Evolutionary conservation across 2,113 vertebrate genomes (phyloP).

Genomic region (Herpailurus yagouaroundi): DNA sequence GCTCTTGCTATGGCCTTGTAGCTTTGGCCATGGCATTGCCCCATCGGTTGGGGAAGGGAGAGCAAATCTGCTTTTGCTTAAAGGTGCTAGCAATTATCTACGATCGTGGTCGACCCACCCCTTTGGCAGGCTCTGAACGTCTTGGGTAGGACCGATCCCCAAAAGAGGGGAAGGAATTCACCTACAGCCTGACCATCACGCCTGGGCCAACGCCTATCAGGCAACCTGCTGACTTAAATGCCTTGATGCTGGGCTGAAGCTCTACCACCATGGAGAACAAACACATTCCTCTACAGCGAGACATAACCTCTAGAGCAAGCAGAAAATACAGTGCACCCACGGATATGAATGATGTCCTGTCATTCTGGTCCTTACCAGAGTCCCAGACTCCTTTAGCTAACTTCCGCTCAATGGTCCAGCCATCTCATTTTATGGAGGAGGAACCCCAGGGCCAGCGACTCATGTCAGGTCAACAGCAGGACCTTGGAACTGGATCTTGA

Average conservation of each 20-base stretch:
- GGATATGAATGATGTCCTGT: background rate
- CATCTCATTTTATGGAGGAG: background rate
- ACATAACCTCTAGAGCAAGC: background rate
- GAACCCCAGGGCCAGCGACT: background rate
- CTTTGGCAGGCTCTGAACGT: background rate
- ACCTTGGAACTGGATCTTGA: background rate
- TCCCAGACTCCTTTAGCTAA: background rate
- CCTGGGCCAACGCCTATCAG: rapidly evolving
- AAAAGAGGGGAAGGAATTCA: background rate
- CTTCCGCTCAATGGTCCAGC: background rate
- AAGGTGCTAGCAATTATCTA: background rate
- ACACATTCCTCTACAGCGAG: background rate
- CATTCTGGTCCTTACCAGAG: background rate
- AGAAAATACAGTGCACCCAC: background rate
- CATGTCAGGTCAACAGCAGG: background rate
- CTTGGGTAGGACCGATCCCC: background rate
- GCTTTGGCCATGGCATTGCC: constrained; percentile 36
- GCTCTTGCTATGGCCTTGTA: constrained; percentile 23
- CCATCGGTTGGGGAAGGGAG: constrained; percentile 23
- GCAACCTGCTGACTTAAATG: background rate
- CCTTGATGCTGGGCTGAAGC: background rate
- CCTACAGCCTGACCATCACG: background rate
- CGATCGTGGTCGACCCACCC: background rate
- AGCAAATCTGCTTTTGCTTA: constrained; percentile 43
- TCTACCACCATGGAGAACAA: background rate